Conservation (phyloP, 2,797 vertebrate genomes). For the Xenops minutus region DNA sequence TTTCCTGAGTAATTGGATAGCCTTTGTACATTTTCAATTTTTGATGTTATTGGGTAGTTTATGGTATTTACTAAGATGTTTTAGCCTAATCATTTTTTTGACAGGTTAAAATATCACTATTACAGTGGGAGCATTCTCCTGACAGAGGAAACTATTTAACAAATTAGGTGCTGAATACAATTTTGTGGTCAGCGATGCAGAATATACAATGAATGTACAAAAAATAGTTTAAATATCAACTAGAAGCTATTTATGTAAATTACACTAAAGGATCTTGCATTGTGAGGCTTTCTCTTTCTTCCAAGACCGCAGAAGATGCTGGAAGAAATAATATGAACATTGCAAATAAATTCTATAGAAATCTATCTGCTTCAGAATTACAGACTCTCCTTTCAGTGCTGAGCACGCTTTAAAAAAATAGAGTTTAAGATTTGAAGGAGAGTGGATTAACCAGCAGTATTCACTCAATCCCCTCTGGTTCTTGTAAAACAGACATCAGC, state of each 20-base stretch:
- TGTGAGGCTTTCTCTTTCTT: conserved; percentile 21
- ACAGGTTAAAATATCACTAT: conserved; percentile 73
- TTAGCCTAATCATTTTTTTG: conserved; percentile 71
- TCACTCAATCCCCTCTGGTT: neutral
- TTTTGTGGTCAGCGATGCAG: neutral
- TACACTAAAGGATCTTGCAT: conserved; percentile 36
- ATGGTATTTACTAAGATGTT: conserved; percentile 66
- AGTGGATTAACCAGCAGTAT: neutral
- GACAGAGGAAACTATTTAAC: conserved; percentile 56
- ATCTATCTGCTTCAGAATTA: conserved; percentile 1
- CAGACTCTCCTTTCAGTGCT: neutral
- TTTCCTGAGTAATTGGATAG: conserved; percentile 68
- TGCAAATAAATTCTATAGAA: neutral
- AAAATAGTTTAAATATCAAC: conserved; percentile 61
- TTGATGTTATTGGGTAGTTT: conserved; percentile 71
- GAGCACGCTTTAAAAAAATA: neutral
- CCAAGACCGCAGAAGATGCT: neutral
- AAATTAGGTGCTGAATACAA: conserved; percentile 65
- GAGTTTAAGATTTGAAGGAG: neutral
- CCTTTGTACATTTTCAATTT: conserved; percentile 72
- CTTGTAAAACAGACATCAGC: neutral
- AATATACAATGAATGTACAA: conserved; percentile 20
- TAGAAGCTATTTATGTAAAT: conserved; percentile 29
- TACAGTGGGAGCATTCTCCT: conserved; percentile 67
- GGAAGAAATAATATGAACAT: conserved; percentile 16